Evolutionary conservation across 2,113 vertebrate genomes (phyloP).

Genomic region (Thunnus maccoyii): DNA sequence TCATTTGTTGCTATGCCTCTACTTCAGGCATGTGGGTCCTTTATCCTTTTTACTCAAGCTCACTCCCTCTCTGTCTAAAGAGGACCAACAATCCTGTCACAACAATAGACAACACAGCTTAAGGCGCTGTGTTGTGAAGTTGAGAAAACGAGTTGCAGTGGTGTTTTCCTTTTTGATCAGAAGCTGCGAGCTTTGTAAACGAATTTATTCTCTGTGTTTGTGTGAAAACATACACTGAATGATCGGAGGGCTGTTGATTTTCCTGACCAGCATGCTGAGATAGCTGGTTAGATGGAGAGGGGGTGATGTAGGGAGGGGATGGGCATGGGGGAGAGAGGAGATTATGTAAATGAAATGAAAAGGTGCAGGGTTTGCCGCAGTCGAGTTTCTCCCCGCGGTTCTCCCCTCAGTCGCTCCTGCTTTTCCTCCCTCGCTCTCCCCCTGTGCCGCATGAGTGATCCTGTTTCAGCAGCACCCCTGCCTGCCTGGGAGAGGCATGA

Average conservation of each 20-base stretch:
- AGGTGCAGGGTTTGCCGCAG: conserved; percentile 72
- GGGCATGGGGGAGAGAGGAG: conserved; percentile 36
- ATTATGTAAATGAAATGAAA: conserved; percentile 72
- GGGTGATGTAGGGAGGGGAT: conserved; percentile 20
- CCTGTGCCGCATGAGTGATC: conserved; percentile 73
- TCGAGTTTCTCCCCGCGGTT: conserved; percentile 61
- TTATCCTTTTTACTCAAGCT: conserved; percentile 48
- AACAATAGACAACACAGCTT: conserved; percentile 50
- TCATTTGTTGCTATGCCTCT: conserved; percentile 81
- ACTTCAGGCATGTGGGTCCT: conserved; percentile 73
- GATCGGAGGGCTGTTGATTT: conserved; percentile 17
- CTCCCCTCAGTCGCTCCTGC: conserved; percentile 38
- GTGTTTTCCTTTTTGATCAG: conserved; percentile 20
- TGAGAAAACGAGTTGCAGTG: conserved; percentile 17
- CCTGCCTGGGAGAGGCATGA: conserved; percentile 59
- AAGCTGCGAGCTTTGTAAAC: conserved; percentile 26
- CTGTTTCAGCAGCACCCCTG: conserved; percentile 70
- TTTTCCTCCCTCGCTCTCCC: conserved; percentile 37
- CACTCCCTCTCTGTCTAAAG: conserved; percentile 66
- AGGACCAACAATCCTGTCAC: conserved; percentile 47
- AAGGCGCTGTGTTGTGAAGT: conserved; percentile 34
- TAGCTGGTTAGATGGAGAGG: conserved; percentile 32
- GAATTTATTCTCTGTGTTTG: conserved; percentile 29
- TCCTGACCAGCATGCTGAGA: conserved; percentile 43
- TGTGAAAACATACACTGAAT: conserved; percentile 16